phyloP scores from a whole-genome alignment of 2,113 vertebrate genomes.

The Actinemys pallida region DNA sequence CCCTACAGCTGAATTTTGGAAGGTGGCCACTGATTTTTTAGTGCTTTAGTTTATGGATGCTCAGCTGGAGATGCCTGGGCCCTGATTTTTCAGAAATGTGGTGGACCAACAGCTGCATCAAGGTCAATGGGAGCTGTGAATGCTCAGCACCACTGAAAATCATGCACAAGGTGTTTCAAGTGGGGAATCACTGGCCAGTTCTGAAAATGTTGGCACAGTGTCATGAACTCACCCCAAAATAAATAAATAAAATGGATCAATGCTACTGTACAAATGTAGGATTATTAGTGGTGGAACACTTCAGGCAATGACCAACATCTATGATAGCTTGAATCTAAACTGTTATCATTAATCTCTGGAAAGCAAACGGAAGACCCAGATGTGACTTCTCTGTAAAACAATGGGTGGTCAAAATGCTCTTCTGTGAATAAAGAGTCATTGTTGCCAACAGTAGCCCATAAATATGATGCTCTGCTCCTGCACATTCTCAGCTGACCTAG shows the following conservation, averaged over 20 bases:
- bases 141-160: neutral
- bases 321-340: neutral
- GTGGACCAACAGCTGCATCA: neutral
- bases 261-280: neutral
- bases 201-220: neutral
- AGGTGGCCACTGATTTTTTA: neutral
- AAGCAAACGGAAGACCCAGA: neutral
- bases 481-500: neutral
- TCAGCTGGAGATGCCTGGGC: neutral
- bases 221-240: neutral
- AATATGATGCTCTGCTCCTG: neutral
- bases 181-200: neutral
- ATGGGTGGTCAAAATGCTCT: neutral
- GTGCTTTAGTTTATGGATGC: neutral
- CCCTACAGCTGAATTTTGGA: fast-evolving
- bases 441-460: conserved; percentile 1
- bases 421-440: neutral
- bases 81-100: neutral
- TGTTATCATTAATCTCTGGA: neutral
- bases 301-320: neutral
- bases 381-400: neutral
- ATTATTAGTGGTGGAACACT: fast-evolving
- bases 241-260: neutral
- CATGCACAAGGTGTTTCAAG: neutral
- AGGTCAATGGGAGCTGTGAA: neutral